Base-by-base conservation (phyloP, 2,888 invertebrate species). In the Ectobius pallidus region DNA sequence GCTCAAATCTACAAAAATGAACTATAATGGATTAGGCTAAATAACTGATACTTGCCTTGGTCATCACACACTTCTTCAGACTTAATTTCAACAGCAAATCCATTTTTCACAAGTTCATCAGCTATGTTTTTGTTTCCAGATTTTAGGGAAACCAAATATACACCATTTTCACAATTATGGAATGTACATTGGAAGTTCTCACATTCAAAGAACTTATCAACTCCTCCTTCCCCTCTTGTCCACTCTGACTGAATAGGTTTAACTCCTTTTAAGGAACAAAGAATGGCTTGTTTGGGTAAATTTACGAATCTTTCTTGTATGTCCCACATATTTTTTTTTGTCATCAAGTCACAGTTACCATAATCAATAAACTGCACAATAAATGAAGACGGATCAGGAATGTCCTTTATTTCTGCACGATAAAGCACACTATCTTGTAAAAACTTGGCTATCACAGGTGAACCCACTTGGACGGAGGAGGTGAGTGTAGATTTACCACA, bases 341-440 rank as follows among this genome's bases (percentile, higher is more conserved):
- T 86, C 0, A 92, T 90, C 0, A 87, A 83, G 49, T 89, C 88
- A 71, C 87, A 87, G 78, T 92, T 93, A 2, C 94, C 94, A 78
- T 91, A 92, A 81, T 94, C 94, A 0, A 94, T 86, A 79, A 91
- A 93, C 30, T 88, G 86, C 0, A 94, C 91, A 72, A 89, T 86
- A 80, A 88, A 46, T 1, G 89, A 77, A 88, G 87, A 1, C 86
- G 85, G 52, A 7, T 68, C 52, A 4, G 30, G 20, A 1, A 70
- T 39, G 3, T 70, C 67, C 39, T 63, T 70, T 11, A 93, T 84
- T 42, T 87, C 87, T 0, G 91, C 93, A 67, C 94, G 85, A 80
- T 93, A 92, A 20, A 93, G 81, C 2, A 90, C 89, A 14, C 88
- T 87, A 78, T 94, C 93, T 55, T 89, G 89, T 0, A 89, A 88